phyloP scores from a whole-genome alignment of 2,113 vertebrate genomes.

The Chlamydotis undulata region DNA sequence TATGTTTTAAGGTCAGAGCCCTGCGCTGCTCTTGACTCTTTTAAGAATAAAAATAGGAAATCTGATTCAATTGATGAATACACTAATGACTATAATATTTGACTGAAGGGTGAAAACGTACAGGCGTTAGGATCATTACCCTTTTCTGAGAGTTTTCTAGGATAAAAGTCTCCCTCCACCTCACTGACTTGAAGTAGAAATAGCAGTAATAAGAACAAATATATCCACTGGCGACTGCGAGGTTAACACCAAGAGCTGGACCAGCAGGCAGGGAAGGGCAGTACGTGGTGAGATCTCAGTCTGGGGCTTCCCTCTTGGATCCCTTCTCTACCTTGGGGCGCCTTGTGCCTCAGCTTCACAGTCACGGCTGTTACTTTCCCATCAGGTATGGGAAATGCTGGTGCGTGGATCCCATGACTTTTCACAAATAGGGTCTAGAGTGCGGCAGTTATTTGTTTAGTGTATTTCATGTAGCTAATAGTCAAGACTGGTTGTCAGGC shows the following conservation, averaged over 20 bases:
- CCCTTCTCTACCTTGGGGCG: neutral
- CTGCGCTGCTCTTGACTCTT: neutral
- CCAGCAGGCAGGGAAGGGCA: neutral
- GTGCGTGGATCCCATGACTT: neutral
- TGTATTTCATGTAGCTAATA: neutral
- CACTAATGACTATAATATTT: neutral
- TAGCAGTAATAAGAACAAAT: neutral
- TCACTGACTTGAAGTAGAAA: neutral
- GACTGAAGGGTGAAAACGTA: neutral
- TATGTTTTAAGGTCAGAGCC: neutral
- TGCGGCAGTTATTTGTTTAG: neutral
- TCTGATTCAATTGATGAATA: neutral
- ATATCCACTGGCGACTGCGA: fast-evolving
- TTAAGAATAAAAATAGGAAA: neutral
- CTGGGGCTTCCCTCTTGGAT: neutral
- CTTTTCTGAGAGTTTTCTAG: neutral
- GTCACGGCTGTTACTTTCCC: neutral
- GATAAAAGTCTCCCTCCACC: neutral
- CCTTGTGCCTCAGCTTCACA: neutral
- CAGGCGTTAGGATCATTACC: neutral
- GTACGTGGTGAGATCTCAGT: neutral
- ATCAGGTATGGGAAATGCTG: neutral
- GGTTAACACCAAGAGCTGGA: neutral
- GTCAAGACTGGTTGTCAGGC: neutral
- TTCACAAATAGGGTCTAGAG: neutral